Conservation (phyloP, 1,140 invertebrate species). For the Cherax destructor region DNA sequence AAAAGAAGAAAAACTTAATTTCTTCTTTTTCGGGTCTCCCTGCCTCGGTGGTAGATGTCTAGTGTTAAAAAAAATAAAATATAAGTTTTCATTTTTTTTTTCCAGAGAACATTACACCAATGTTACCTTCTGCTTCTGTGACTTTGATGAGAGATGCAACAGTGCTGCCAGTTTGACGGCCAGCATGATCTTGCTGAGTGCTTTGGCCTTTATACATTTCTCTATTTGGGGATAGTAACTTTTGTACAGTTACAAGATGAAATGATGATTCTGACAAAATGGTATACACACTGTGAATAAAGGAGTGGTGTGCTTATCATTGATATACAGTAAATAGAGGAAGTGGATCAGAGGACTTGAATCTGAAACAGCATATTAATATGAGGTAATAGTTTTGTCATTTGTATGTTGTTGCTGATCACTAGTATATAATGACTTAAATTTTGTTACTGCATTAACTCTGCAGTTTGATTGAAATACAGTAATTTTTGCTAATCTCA, state of each 20-base stretch:
- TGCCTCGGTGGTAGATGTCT: too few relatives aligned
- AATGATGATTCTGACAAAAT: neutral
- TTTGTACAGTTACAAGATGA: neutral
- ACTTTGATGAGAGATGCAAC: slow-evolving; percentile 93
- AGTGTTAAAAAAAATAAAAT: too few relatives aligned
- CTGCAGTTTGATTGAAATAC: too few relatives aligned
- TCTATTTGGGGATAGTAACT: slow-evolving; percentile 18
- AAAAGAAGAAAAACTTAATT: too few relatives aligned
- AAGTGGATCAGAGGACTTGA: neutral
- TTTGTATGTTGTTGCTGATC: neutral
- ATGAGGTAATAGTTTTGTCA: neutral
- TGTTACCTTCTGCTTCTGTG: slow-evolving; percentile 93
- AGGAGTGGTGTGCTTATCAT: too few relatives aligned
- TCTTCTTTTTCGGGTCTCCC: too few relatives aligned
- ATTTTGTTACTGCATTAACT: neutral
- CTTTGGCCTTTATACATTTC: neutral
- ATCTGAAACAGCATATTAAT: neutral
- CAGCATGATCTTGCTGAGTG: neutral
- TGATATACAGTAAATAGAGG: neutral
- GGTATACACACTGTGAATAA: neutral
- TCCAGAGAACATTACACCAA: slow-evolving; percentile 88
- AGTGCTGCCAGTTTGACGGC: slow-evolving; percentile 68
- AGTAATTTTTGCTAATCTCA: too few relatives aligned
- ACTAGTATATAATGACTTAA: neutral
- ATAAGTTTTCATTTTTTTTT: slow-evolving; percentile 68